Evolutionary conservation across 1,140 invertebrate genomes (phyloP).

Genomic region (Coptotermes formosanus): DNA sequence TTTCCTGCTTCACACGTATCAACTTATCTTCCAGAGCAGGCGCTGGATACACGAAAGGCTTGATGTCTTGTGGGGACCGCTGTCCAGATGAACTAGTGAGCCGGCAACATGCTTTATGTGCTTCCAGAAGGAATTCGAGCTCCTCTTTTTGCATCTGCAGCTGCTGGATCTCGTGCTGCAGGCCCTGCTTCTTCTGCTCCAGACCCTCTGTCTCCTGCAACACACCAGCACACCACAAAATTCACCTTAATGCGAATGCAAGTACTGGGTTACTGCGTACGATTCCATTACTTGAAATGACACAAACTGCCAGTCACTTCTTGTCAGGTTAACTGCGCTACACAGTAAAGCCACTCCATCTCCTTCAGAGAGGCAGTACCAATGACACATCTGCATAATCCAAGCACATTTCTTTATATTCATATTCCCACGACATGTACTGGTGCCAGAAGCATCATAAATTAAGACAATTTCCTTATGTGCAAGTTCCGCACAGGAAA

Average conservation of each 20-base stretch:
- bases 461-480: no score
- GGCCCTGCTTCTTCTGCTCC: conserved; percentile 74
- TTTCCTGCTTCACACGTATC: conserved; percentile 14
- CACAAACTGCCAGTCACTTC: no score
- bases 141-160: conserved; percentile 76
- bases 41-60: conserved; percentile 35
- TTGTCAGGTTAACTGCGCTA: no score
- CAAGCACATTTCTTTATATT: no score
- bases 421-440: no score
- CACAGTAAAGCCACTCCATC: no score
- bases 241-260: neutral
- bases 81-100: conserved; percentile 44
- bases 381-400: no score
- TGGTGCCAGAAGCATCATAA: no score
- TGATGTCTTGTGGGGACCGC: conserved; percentile 39
- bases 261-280: no score
- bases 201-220: conserved; percentile 82
- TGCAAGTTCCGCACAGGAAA: no score
- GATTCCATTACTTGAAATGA: no score
- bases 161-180: conserved; percentile 79
- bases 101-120: conserved; percentile 66
- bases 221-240: neutral
- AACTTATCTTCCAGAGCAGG: neutral
- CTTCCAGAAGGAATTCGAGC: conserved; percentile 74
- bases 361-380: no score